phyloP scores from a whole-genome alignment of 1,140 invertebrate species.

The Drosophila melanica region DNA sequence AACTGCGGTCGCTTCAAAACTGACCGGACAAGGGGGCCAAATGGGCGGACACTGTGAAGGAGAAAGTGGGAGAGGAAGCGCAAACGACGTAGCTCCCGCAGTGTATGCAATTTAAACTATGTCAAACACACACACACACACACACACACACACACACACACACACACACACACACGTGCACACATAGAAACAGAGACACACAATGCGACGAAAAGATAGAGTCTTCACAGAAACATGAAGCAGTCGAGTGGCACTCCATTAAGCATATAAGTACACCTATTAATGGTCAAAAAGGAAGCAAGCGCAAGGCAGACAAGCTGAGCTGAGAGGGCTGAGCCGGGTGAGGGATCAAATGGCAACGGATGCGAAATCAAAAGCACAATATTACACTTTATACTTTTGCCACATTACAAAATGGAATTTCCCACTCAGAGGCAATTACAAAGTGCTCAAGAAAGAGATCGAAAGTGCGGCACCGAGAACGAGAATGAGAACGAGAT shows the following conservation, averaged over 20 bases:
- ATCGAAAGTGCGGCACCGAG: background rate
- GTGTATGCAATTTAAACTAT: constrained; percentile 68
- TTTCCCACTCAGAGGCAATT: constrained; percentile 44
- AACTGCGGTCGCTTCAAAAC: constrained; percentile 30
- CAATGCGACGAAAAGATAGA: constrained; percentile 8
- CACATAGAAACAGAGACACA: background rate
- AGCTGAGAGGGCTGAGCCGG: too few relatives aligned
- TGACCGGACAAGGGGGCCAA: constrained; percentile 20
- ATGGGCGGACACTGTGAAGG: background rate
- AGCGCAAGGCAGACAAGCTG: background rate
- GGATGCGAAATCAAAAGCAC: constrained; percentile 62
- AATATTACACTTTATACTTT: constrained; percentile 81
- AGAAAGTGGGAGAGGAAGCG: too few relatives aligned
- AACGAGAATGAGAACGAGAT: constrained; percentile 12
- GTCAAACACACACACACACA: constrained; percentile 43
- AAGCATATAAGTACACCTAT: constrained; percentile 82
- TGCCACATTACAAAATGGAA: constrained; percentile 77
- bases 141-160: constrained; percentile 33
- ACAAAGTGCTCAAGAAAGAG: constrained; percentile 23
- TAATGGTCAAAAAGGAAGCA: constrained; percentile 74
- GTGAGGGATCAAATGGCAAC: constrained; percentile 18
- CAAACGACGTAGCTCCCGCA: constrained; percentile 20
- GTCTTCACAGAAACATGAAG: constrained; percentile 30
- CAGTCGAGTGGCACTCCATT: constrained; percentile 77
- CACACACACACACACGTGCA: background rate